phyloP scores from a whole-genome alignment of 1,140 invertebrate genomes.

The Pseudomyrmex pallidus region DNA sequence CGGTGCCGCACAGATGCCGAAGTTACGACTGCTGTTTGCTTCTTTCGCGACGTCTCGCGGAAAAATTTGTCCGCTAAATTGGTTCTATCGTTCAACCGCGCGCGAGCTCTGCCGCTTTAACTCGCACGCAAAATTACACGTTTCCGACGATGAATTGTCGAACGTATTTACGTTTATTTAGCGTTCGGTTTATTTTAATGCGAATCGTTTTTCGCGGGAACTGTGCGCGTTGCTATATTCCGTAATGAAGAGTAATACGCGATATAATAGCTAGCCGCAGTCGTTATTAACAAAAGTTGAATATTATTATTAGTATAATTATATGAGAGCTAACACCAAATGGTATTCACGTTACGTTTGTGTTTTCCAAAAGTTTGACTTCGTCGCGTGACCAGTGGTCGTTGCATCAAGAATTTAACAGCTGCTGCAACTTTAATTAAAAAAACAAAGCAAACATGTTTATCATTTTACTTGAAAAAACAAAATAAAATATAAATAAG shows the following conservation, averaged over 20 bases:
- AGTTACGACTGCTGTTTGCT: constrained; percentile 43
- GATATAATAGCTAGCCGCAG: constrained; percentile 1
- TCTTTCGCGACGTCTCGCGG: constrained; percentile 22
- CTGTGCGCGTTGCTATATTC: background rate
- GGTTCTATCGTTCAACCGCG: background rate
- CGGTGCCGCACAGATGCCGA: constrained; percentile 39
- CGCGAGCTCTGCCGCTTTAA: background rate
- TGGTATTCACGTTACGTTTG: constrained; percentile 19
- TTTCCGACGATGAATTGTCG: constrained; percentile 21
- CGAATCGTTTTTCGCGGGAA: background rate
- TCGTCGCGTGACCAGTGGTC: too few species aligned
- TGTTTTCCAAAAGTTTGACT: background rate
- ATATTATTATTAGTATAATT: constrained; percentile 34
- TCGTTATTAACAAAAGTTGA: constrained; percentile 42
- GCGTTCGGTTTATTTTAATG: constrained; percentile 50
- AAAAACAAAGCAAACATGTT: too few species aligned
- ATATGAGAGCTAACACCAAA: background rate
- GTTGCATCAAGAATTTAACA: too few species aligned
- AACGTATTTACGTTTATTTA: constrained; percentile 57
- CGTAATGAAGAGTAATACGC: background rate
- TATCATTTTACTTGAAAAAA: too few species aligned
- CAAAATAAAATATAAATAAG: too few species aligned
- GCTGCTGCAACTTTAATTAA: too few species aligned
- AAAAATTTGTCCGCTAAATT: background rate
- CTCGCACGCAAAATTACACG: constrained; percentile 25